These are phyloP conservation scores for Anthopleura xanthogrammica DNA, from an alignment of 92 coral and sea anemone species.

Conservation along the genomic window DNA sequence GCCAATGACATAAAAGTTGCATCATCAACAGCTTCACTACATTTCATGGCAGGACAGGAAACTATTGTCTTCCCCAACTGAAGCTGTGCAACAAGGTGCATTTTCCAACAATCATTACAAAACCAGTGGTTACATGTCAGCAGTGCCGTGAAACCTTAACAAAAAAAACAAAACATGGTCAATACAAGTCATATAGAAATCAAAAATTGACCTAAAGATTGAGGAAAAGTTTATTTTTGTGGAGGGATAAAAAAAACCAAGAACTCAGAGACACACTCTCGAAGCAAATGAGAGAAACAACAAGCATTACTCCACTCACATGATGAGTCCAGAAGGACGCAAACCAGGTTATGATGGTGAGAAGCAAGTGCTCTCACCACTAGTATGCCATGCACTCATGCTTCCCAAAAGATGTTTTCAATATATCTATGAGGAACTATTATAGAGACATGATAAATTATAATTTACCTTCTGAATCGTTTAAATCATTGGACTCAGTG, in stretches of 20 bases:
- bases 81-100: slow-evolving; percentile 33
- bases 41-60: slow-evolving; percentile 40
- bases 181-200: not conserved
- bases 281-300: too few relatives aligned
- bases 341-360: too few relatives aligned
- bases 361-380: too few relatives aligned
- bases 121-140: slow-evolving; percentile 50
- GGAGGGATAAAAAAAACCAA: too few relatives aligned
- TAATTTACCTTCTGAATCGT: not conserved
- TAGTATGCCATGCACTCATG: too few relatives aligned
- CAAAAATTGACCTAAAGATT: too few relatives aligned
- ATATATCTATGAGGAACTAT: too few relatives aligned
- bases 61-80: slow-evolving; percentile 35
- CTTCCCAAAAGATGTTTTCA: too few relatives aligned
- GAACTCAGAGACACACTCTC: too few relatives aligned
- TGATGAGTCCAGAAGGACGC: too few relatives aligned
- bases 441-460: not conserved
- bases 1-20: slow-evolving; percentile 42
- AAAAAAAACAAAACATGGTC: not conserved
- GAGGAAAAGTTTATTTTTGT: too few relatives aligned
- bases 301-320: too few relatives aligned
- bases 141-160: slow-evolving; percentile 28
- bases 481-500: not conserved
- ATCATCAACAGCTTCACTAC: slow-evolving; percentile 41
- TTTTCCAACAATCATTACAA: slow-evolving; percentile 52